Conservation (phyloP, 2,888 invertebrate species). For the Pollenia angustigena region DNA sequence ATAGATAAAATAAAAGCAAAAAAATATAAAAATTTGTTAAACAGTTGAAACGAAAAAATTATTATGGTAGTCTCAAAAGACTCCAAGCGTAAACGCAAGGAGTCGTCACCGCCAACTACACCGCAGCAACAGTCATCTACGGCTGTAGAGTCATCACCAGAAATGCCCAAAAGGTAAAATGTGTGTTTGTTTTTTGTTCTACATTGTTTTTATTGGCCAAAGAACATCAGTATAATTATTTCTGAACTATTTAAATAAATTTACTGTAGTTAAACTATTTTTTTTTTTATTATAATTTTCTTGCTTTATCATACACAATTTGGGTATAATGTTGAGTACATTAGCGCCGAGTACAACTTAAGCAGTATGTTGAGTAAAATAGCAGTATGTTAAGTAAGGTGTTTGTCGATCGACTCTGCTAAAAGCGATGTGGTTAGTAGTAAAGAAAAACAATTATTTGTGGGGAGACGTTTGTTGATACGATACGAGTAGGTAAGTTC, state of each 20-base stretch:
- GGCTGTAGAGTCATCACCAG: slow-evolving; percentile 83
- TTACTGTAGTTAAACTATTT: slow-evolving; percentile 41
- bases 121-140: slow-evolving; percentile 74
- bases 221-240: slow-evolving; percentile 37
- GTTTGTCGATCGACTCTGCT: slow-evolving; percentile 59
- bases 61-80: slow-evolving; percentile 84
- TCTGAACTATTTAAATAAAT: slow-evolving; percentile 24
- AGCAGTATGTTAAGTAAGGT: slow-evolving; percentile 54
- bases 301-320: slow-evolving; percentile 13
- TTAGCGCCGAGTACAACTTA: slow-evolving; percentile 24
- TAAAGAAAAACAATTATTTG: slow-evolving; percentile 45
- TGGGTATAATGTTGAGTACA: slow-evolving; percentile 42
- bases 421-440: slow-evolving; percentile 21
- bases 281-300: slow-evolving; percentile 32
- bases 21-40: slow-evolving; percentile 56
- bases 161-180: slow-evolving; percentile 84
- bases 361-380: slow-evolving; percentile 51
- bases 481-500: slow-evolving; percentile 56
- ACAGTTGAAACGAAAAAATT: slow-evolving; percentile 46
- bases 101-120: slow-evolving; percentile 80
- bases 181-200: background rate
- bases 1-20: slow-evolving; percentile 33
- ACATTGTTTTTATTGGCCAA: background rate
- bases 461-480: slow-evolving; percentile 58
- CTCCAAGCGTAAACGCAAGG: slow-evolving; percentile 83